Evolutionary conservation across 2,113 vertebrate genomes (phyloP), one percentile per base, ranked within the genome.

Genomic region (Bombycilla garrulus): DNA sequence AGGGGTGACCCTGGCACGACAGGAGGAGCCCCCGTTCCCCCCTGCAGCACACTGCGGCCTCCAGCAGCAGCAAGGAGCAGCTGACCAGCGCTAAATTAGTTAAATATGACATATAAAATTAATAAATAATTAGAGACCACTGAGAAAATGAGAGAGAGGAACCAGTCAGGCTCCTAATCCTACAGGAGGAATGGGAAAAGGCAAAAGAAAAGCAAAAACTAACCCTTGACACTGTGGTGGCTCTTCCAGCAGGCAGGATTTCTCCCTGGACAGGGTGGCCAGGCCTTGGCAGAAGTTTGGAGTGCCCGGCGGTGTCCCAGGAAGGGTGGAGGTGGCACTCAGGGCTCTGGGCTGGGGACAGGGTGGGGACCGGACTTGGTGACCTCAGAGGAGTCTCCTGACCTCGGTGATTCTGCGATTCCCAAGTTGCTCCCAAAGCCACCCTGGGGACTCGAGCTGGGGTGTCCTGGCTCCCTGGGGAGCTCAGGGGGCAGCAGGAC

Each of bases 191-290:
- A 9, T 3, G 31, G 25, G 8, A 20, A 35, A 25, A n/a, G 33
- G 11, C 13, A 14, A 4, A n/a, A 20, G 33, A 5, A 42, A 23
- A 20, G 24, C 12, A 22, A 48, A 82, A 28, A 5, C 9, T 4
- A n/a, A 12, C 4, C n/a, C 62, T 51, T 70, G 4, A 15, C 42
- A 5, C 36, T 2, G 4, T 0, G 8, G 35, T 15, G 62, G 57
- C 29, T 50, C 65, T 51, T 40, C 22, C 58, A 23, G 2, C 33
- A 6, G 22, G 50, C 33, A 50, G 66, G 23, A 36, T 13, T 36
- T 15, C 11, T 15, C 1, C 26, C 0, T 38, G 58, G 35, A 11
- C 33, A 50, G 42, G 50, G 24, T 2, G 35, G 2, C 3, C 48
- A 71, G 74, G 56, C 16, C 1, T 4, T 35, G 56, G 29, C 6